Conservation (phyloP, 2,797 vertebrate genomes). For the Diglossa cyanea region DNA sequence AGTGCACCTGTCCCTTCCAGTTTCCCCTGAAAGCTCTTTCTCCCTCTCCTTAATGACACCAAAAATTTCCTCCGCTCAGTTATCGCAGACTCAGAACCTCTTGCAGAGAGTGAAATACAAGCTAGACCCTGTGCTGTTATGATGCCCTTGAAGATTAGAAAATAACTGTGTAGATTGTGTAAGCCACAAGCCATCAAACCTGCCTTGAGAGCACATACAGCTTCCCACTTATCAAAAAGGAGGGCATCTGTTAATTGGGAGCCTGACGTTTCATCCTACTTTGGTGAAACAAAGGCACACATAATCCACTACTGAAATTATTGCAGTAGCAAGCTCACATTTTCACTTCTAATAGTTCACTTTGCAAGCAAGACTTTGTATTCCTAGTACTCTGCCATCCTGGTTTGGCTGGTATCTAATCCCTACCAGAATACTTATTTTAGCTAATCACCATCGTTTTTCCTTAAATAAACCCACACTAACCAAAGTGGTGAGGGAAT, state of each 20-base stretch:
- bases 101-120: not conserved
- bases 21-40: not conserved
- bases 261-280: not conserved
- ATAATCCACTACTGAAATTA: not conserved
- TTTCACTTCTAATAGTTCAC: not conserved
- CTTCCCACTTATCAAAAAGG: not conserved
- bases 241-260: not conserved
- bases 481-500: not conserved
- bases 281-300: not conserved
- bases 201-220: not conserved
- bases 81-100: not conserved
- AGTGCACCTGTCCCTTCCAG: not conserved
- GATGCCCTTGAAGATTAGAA: not conserved
- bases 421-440: not conserved
- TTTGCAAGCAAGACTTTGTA: not conserved
- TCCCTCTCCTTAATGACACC: not conserved
- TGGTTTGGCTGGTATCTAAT: slow-evolving; percentile 17
- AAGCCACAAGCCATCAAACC: not conserved
- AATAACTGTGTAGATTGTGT: not conserved
- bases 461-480: not conserved
- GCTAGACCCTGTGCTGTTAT: not conserved
- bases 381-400: not conserved
- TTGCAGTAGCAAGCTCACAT: not conserved
- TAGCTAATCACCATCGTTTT: not conserved
- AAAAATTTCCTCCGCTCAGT: not conserved